These are phyloP conservation scores for Drosophila orena DNA, from an alignment of 1,140 invertebrate species.

Conservation along the genomic window DNA sequence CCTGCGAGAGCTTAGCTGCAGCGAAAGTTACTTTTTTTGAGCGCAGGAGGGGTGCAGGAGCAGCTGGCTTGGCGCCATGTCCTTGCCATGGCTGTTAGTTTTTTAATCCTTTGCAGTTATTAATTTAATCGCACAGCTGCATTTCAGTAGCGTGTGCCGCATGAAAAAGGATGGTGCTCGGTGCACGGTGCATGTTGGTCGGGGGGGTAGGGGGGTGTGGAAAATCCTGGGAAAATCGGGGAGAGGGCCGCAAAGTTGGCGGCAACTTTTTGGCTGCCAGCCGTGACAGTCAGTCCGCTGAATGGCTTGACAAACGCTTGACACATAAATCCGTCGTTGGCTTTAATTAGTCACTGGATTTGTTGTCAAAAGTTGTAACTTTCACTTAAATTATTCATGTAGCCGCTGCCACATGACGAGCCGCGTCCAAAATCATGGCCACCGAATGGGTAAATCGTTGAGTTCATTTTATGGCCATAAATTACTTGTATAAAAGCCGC, in stretches of 20 bases:
- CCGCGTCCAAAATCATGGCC: conserved; percentile 16
- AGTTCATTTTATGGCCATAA: conserved; percentile 16
- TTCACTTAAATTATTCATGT: conserved; percentile 61
- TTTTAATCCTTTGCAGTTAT: conserved; percentile 82
- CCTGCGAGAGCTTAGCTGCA: conserved; percentile 53
- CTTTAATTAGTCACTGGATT: conserved; percentile 74
- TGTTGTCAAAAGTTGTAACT: conserved; percentile 50
- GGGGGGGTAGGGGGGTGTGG: too few species aligned
- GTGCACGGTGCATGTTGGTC: too few species aligned
- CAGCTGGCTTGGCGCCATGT: conserved; percentile 61
- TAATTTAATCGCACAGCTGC: conserved; percentile 82
- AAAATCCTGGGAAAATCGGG: neutral
- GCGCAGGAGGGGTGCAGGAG: conserved; percentile 18
- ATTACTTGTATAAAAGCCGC: conserved; percentile 3
- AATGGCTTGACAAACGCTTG: conserved; percentile 59
- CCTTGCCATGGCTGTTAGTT: conserved; percentile 75
- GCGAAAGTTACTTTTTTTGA: conserved; percentile 54
- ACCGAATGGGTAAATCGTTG: conserved; percentile 29
- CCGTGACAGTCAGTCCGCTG: conserved; percentile 31
- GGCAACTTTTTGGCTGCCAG: conserved; percentile 43
- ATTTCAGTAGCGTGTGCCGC: conserved; percentile 50
- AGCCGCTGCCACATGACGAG: conserved; percentile 3
- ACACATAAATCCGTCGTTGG: conserved; percentile 67
- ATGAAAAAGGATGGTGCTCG: neutral
- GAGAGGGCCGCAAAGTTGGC: conserved; percentile 17